Base-by-base conservation (phyloP, 2,888 invertebrate species). In the Erebia ligea region DNA sequence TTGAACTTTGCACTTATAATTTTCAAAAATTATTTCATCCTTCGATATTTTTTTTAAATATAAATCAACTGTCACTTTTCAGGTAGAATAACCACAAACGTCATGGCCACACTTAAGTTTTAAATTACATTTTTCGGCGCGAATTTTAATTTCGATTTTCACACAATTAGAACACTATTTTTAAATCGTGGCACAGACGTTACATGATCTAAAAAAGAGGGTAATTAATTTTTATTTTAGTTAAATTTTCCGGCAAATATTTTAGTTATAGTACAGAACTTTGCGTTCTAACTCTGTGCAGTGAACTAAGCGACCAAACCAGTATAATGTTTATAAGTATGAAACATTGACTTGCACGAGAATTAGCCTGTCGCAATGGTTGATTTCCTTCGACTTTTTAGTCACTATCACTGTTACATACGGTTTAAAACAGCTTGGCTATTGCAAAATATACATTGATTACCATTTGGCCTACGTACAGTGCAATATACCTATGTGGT, bases 281-380 rank as follows among this genome's bases (percentile, higher is more conserved):
- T 87, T 89, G 86, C 87, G 86, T 89, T 86, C 85, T 88, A 90
- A 85, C 87, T 86, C 85, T 86, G 80, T 83, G 84, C 84, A 84
- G 78, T 83, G 86, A 87, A 92, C 92, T 92, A 90, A 91, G 81
- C 86, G 80, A 84, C 84, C 85, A 84, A 86, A 88, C 87, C 82
- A 87, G 84, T 84, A 87, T 88, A 87, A 89, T 87, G 89, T 89
- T 89, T 89, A 87, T 90, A 90, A 90, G 88, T 90, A 90, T 86
- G 86, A 87, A 91, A 85, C 86, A 85, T 86, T 83, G 85, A 87
- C 89, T 89, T 81, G 81, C 77, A 81, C 76, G 79, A 82, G 82
- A 83, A 84, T 81, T 79, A 76, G 79, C 84, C 85, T 91, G 91
- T 92, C 85, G 92, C 89, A 92, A 91, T 82, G 79, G 57, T 67